phyloP scores from a whole-genome alignment of 2,888 invertebrate species.

The Macrophya alboannulata region DNA sequence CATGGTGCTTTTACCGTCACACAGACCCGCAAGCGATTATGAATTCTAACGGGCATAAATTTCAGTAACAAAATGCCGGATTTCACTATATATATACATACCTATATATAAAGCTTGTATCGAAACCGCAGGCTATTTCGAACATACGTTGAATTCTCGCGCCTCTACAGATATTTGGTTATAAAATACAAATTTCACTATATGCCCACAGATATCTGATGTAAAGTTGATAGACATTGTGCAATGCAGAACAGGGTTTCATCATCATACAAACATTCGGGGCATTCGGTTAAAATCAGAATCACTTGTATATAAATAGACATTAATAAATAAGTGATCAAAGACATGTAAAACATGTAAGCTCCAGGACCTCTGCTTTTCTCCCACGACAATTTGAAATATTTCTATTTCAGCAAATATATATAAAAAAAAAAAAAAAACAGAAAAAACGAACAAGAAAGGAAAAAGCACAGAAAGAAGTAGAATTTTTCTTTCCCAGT shows the following conservation, averaged over 20 bases:
- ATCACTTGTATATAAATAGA: background rate
- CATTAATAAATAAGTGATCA: background rate
- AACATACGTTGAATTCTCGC: conserved; percentile 44
- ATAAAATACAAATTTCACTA: background rate
- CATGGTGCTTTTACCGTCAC: conserved; percentile 43
- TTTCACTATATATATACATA: conserved; percentile 20
- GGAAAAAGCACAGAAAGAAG: background rate
- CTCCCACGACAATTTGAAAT: conserved; percentile 29
- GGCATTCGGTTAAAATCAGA: background rate
- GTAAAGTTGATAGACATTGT: conserved; percentile 8
- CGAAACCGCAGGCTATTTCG: conserved; percentile 46
- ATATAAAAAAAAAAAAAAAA: background rate
- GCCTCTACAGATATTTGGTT: background rate
- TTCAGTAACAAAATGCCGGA: conserved; percentile 25
- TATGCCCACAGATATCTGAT: background rate
- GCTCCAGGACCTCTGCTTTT: background rate
- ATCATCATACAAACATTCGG: background rate
- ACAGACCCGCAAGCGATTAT: conserved; percentile 35
- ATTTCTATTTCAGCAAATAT: conserved; percentile 24
- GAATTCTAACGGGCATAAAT: conserved; percentile 45
- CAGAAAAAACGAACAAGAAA: background rate
- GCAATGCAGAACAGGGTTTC: background rate
- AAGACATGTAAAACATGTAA: background rate
- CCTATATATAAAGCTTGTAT: conserved; percentile 26
- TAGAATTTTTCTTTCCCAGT: conserved; percentile 39